Base-by-base conservation (phyloP, 2,888 invertebrate species). In the Mythimna vitellina region DNA sequence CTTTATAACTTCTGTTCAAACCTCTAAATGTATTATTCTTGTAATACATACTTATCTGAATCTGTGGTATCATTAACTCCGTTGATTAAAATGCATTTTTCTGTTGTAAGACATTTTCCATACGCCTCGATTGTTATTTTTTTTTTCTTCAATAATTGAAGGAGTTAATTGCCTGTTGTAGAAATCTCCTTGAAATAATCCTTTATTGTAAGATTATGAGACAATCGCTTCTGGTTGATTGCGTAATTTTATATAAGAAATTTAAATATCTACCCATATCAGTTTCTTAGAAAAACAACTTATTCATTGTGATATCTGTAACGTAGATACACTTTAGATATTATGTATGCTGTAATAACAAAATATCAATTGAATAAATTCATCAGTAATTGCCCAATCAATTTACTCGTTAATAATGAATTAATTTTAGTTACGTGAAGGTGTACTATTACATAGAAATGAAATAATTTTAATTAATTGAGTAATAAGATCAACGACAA, bases 71-170 rank as follows among this genome's bases (percentile, higher is more conserved):
- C 29, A 29, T 29, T 54, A 0, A 9, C 20, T 69, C 25, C n/a
- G 25, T 56, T 68, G 32, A 35, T 32, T 38, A 56, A 70, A 70
- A 38, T 29, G 17, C 20, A 22, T 32, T 54, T 68, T 42, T 3
- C 68, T 68, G 46, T 69, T 69, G 20, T 14, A 17, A n/a, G 14
- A n/a, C 20, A 70, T 46, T 70, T 54, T 3, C 25, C 42, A 17
- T 17, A 46, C 10, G 10, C 7, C 20, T 32, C 14, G 7, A 42
- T 54, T 42, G 3, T 32, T 29, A 35, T 49, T 46, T 29, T 22
- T 51, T 51, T 51, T 38, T 66, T 66, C 8, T 68, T 38, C 12
- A 66, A 35, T 67, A 51, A 35, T 66, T 66, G n/a, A 10, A 35
- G n/a, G 20, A 49, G 14, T 65, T 25, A 22, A 65, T 67, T 65